Conservation (phyloP, 2,888 invertebrate species). For the Poecilus cupreus region DNA sequence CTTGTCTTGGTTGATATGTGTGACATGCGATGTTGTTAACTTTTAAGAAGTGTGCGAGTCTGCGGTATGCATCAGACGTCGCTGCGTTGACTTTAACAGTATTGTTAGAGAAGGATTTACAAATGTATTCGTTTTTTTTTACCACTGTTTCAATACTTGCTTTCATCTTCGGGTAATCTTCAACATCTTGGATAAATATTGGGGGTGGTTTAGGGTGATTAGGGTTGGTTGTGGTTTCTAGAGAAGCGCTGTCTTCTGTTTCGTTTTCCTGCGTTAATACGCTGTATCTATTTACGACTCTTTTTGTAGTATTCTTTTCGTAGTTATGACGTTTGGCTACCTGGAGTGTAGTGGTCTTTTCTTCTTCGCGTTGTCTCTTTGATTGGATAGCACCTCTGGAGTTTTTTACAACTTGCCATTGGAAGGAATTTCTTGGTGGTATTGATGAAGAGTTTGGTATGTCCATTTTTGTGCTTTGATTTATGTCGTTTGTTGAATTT, state of each 20-base stretch:
- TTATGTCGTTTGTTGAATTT: background rate
- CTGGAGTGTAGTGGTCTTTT: background rate
- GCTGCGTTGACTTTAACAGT: background rate
- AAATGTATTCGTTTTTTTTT: background rate
- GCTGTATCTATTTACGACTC: background rate
- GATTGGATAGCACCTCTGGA: no score
- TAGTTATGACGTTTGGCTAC: background rate
- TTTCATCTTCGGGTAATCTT: background rate
- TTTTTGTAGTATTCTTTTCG: background rate
- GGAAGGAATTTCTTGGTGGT: no score
- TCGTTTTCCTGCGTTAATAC: background rate
- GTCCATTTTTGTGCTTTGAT: background rate
- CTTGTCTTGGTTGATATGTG: slow-evolving; percentile 60
- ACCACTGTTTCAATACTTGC: background rate
- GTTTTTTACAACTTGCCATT: no score
- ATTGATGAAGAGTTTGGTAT: background rate
- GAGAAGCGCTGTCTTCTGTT: background rate
- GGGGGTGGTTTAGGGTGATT: background rate
- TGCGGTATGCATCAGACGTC: background rate
- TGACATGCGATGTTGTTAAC: slow-evolving; percentile 55
- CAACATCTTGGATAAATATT: background rate
- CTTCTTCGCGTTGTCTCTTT: no score
- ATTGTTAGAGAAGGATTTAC: background rate
- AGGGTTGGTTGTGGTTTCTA: no score
- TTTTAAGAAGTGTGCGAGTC: slow-evolving; percentile 41